Evolutionary conservation across 2,113 vertebrate genomes (phyloP).

Genomic region (Lepus americanus): DNA sequence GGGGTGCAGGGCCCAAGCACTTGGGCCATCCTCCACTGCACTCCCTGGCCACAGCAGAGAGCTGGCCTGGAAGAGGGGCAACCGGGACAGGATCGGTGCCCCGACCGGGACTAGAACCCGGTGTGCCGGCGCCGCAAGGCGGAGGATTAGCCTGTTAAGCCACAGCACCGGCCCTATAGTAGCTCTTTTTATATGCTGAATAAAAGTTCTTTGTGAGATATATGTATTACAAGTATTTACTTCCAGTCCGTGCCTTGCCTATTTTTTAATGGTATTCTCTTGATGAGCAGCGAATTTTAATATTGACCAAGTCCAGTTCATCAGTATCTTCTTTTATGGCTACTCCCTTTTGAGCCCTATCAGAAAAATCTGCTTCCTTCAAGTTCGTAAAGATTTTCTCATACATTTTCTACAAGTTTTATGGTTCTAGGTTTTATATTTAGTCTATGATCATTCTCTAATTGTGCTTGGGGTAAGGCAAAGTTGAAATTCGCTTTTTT

Average conservation of each 20-base stretch:
- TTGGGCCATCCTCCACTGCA: too few species aligned
- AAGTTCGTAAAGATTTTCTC: constrained; percentile 51
- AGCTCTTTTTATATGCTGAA: constrained; percentile 57
- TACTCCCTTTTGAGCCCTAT: constrained; percentile 26
- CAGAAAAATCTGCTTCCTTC: constrained; percentile 53
- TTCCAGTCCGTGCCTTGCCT: neutral
- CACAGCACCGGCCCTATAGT: too few species aligned
- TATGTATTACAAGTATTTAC: constrained; percentile 51
- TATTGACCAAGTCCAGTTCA: constrained; percentile 28
- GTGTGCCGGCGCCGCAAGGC: too few species aligned
- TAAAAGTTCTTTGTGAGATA: constrained; percentile 57
- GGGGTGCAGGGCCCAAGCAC: too few species aligned
- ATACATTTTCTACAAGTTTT: constrained; percentile 62
- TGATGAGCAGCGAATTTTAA: constrained; percentile 45
- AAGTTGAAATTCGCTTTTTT: neutral
- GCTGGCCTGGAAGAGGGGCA: too few species aligned
- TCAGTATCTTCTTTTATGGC: constrained; percentile 56
- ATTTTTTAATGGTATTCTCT: constrained; percentile 51
- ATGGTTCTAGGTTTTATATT: constrained; percentile 53
- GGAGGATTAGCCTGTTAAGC: too few species aligned
- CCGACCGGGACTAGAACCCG: too few species aligned
- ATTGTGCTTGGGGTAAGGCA: constrained; percentile 24
- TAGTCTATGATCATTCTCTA: constrained; percentile 24
- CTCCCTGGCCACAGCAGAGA: too few species aligned
- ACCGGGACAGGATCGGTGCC: too few species aligned